Conservation (phyloP, 2,113 vertebrate genomes). For the Falco punctatus region DNA sequence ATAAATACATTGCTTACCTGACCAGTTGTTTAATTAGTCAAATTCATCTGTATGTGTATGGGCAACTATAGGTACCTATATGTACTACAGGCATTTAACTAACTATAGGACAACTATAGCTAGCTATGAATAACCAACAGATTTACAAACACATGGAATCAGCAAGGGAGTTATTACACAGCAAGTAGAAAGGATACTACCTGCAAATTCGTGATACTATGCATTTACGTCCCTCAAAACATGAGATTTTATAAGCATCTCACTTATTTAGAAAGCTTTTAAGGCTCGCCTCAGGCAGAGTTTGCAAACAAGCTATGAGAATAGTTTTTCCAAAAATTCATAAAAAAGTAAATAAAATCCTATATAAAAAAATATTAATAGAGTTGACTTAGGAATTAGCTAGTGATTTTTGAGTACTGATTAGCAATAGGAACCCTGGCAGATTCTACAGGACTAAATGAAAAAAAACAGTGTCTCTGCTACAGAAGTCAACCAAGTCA, state of each 20-base stretch:
- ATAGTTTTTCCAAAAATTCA: neutral
- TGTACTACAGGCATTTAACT: neutral
- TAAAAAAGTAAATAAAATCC: neutral
- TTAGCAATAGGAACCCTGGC: neutral
- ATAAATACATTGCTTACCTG: neutral
- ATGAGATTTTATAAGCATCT: neutral
- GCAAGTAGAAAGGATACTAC: neutral
- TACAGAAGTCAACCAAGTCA: neutral
- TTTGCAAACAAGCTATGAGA: neutral
- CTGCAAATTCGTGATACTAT: neutral
- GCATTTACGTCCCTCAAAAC: neutral
- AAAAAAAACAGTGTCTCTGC: neutral
- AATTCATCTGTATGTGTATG: neutral
- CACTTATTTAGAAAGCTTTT: neutral
- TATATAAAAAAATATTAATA: neutral
- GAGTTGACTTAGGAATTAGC: neutral
- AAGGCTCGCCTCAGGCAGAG: neutral
- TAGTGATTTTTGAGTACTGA: neutral
- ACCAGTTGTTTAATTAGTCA: neutral
- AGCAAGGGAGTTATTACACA: neutral
- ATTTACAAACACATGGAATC: neutral
- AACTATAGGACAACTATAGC: neutral
- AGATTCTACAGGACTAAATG: neutral
- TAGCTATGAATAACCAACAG: neutral
- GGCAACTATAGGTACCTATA: neutral